These are phyloP conservation scores for Dilophus febrilis DNA, from an alignment of 2,888 invertebrate species.

Conservation along the genomic window DNA sequence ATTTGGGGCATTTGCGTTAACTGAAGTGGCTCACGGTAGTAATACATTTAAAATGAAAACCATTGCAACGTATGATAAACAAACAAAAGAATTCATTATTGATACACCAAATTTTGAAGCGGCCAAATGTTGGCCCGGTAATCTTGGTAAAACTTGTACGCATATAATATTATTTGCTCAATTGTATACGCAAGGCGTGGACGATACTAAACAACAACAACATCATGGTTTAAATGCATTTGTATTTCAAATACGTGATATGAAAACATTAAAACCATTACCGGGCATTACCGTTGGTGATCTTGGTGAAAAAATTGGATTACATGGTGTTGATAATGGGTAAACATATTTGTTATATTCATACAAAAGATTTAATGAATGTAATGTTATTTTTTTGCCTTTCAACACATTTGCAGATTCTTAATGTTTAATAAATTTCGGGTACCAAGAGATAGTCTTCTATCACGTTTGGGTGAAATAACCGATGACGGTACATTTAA, in stretches of 20 bases:
- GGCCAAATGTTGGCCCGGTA: conserved; percentile 73
- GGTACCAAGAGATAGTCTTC: conserved; percentile 57
- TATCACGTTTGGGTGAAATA: conserved; percentile 78
- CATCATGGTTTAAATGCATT: conserved; percentile 73
- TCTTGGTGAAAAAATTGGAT: conserved; percentile 79
- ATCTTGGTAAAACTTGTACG: conserved; percentile 62
- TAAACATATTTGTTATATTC: conserved; percentile 19
- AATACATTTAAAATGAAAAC: conserved; percentile 80
- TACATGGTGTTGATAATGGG: conserved; percentile 92
- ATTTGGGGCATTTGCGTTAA: conserved; percentile 64
- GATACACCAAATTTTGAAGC: conserved; percentile 63
- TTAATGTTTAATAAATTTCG: conserved; percentile 63
- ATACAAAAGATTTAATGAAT: no score
- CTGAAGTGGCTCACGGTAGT: conserved; percentile 81
- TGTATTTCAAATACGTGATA: conserved; percentile 69
- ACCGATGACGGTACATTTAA: conserved; percentile 67
- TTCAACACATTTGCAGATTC: conserved; percentile 35
- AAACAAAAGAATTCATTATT: conserved; percentile 52
- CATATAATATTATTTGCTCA: conserved; percentile 81
- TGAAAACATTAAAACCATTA: conserved; percentile 47
- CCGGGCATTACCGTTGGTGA: conserved; percentile 79
- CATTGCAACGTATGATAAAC: conserved; percentile 61
- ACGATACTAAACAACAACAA: no score
- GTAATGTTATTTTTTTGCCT: no score
- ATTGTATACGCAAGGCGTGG: conserved; percentile 57